Base-by-base conservation (phyloP, 2,888 invertebrate genomes). In the Pterostichus madidus region DNA sequence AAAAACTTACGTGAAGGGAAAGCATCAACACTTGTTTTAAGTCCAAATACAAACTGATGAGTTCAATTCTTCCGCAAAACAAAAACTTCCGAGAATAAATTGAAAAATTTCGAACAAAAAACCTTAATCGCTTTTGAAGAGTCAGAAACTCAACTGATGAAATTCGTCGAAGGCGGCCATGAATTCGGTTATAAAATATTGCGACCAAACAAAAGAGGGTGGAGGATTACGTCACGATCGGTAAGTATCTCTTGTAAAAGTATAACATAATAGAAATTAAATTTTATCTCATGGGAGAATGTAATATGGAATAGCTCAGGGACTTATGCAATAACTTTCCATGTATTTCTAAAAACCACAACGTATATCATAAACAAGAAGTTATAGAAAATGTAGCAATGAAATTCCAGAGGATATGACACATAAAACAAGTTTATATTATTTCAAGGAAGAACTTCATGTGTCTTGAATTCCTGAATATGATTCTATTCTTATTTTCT, bases 111-210 rank as follows among this genome's bases (percentile, higher is more conserved):
- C 24, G 2, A 24, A 24, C 24, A 24, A 24, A n/a, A 24, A 24
- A 24, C 24, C 24, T 24, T 24, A 24, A 35, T 68, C 15, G n/a
- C 15, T n/a, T 68, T 13, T 35, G 64, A 68, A 68, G 61, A 61
- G 39, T 8, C 64, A 35, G 15, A 35, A 24, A 68, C 39, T 68
- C 8, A 68, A 68, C 64, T 68, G 64, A 68, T 32, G 35, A 39
- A 68, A 15, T 68, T 68, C 39, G 64, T 17, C 64, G 64, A 68
- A 44, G 77, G 10, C 39, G 39, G 77, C 59, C 56, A 77, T 56
- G 77, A 76, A 76, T 76, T 76, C 31, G 76, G 76, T 32, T 76
- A 49, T 76, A 49, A 35, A 77, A 75, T 24, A 24, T 24, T 17
- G n/a, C 39, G 11, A 31, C 15, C 46, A 75, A 52, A 56, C 56